Base-by-base conservation (phyloP, 1,140 invertebrate genomes). In the Cotesia chilonis region DNA sequence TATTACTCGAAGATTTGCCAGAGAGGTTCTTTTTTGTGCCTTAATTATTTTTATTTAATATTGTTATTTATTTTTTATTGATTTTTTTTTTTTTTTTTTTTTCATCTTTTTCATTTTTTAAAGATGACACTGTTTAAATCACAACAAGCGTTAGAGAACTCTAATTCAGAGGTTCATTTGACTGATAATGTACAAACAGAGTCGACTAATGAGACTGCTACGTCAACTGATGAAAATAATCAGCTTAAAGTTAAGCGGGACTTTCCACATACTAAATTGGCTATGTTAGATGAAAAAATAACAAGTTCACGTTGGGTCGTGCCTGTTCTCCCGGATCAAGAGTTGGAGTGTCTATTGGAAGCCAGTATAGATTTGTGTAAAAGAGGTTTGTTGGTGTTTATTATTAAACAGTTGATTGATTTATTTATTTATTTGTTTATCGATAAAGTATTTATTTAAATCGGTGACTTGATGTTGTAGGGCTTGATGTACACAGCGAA, bases 231-330 rank as follows among this genome's bases (percentile, higher is more conserved):
- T 72, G 87, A 87, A 73, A 83, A 81, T 76, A 84, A 84, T 78
- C 81, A 87, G 71, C 83, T 85, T 60, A 78, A 84, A 54, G 81
- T 81, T 36, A 91, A 92, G 77, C 91, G 91, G 54, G 90, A 92
- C 70, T 99, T 98, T 90, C 96, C 96, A 71, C 88, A 93, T 79
- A 90, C 91, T 63, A 96, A 97, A 86, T 88, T 98, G 79, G 92
- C 92, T 70, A 91, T 92, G 75, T 88, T 98, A 77, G 96, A 97
- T 88, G 96, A 98, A 86, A 98, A 98, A 91, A 97, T 99, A 83
- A 94, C 93, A 73, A 94, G 92, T 88, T 92, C 96, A 74, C 90
- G 96, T 80, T 99, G 97, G 97, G 95, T 99, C 66, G 96, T 99
- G 20, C 97, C 97, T 55, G 97, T 99, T 51, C 88, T 99, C 78